phyloP scores from a whole-genome alignment of 2,113 vertebrate genomes.

The Nanorana parkeri region DNA sequence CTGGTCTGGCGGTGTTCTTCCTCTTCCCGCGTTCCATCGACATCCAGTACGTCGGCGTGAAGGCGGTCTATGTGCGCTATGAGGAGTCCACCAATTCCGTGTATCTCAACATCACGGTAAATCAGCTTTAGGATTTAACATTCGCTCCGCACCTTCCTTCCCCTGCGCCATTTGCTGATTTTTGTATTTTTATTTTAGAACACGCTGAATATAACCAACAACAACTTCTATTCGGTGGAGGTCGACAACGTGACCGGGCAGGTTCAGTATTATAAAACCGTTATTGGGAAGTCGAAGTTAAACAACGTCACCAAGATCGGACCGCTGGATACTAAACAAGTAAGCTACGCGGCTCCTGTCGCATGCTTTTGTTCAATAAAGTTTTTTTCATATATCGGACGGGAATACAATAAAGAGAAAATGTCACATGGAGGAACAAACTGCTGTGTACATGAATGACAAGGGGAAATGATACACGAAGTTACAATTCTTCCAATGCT shows the following conservation, averaged over 20 bases:
- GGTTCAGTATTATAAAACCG: slow-evolving; percentile 93
- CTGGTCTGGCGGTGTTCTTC: slow-evolving; percentile 92
- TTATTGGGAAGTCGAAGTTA: slow-evolving; percentile 88
- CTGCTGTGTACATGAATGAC: no score
- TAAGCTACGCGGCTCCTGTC: slow-evolving; percentile 57
- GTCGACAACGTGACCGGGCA: slow-evolving; percentile 93
- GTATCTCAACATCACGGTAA: slow-evolving; percentile 95
- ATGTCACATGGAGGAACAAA: no score
- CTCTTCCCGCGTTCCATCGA: slow-evolving; percentile 95
- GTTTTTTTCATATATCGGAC: no score
- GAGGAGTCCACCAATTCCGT: slow-evolving; percentile 81
- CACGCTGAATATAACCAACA: slow-evolving; percentile 94
- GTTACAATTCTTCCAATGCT: no score
- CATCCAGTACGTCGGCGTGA: slow-evolving; percentile 91
- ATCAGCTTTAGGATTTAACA: slow-evolving; percentile 40
- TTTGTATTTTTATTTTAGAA: slow-evolving; percentile 75
- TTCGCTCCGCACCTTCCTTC: no score
- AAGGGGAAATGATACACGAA: no score
- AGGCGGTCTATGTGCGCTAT: slow-evolving; percentile 89
- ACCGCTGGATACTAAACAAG: slow-evolving; percentile 88
- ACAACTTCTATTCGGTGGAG: slow-evolving; percentile 91
- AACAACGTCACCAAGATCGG: slow-evolving; percentile 87
- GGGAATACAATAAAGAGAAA: no score
- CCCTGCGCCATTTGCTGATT: not conserved
- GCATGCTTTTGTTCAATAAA: no score